These are phyloP conservation scores for Tyto alba DNA, from an alignment of 2,113 vertebrate genomes.

Conservation along the genomic window DNA sequence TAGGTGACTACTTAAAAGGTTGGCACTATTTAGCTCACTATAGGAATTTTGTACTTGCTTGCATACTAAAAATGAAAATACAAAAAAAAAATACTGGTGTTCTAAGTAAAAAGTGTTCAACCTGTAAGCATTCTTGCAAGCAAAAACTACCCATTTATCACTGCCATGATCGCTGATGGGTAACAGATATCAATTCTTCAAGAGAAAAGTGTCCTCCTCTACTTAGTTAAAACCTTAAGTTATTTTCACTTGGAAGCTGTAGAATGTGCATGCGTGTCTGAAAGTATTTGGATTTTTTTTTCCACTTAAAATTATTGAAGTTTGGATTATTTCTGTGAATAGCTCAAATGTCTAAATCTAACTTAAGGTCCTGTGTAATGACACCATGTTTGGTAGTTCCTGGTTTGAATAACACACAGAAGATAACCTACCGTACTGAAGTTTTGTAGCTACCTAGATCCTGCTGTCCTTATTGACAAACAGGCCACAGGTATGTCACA, in stretches of 20 bases:
- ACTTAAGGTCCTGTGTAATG: not conserved
- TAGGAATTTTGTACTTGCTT: not conserved
- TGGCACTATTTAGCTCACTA: not conserved
- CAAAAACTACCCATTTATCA: not conserved
- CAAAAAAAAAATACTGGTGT: not conserved
- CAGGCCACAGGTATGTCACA: not conserved
- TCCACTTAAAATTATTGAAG: not conserved
- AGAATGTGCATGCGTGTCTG: not conserved
- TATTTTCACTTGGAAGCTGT: not conserved
- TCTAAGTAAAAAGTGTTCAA: not conserved
- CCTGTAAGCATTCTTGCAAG: not conserved
- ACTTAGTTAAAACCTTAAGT: not conserved
- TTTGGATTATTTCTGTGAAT: not conserved
- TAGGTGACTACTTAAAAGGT: not conserved
- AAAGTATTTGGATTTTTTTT: not conserved
- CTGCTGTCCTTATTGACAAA: not conserved
- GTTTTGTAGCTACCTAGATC: not conserved
- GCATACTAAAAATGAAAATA: not conserved
- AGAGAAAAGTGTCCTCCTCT: not conserved
- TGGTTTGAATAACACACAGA: not conserved
- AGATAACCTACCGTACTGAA: not conserved
- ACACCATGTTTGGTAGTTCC: not conserved
- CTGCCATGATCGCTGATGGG: not conserved
- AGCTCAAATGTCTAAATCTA: not conserved
- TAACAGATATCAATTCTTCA: not conserved